Evolutionary conservation across 2,797 vertebrate species (phyloP), one percentile per base, ranked within the genome.

Genomic region (Phrynocephalus vlangalii): DNA sequence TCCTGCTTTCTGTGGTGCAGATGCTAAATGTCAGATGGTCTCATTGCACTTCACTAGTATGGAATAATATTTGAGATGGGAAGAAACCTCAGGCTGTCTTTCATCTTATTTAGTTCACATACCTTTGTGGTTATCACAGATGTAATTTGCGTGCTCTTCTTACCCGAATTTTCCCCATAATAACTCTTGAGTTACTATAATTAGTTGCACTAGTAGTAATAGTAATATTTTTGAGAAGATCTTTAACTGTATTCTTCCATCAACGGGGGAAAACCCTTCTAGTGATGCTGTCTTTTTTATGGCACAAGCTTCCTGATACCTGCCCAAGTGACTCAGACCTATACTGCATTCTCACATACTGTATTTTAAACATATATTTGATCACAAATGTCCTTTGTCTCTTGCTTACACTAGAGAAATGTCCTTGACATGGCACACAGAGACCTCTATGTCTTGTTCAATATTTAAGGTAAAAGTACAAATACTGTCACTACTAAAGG

Each of bases 391-490:
- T 75, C 26, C 50, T 77, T 60, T 85, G 3, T 70, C 10, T 87
- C 38, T 67, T 82, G 13, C 56, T 82, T 44, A 76, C 48, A 77
- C 50, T 56, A 77, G 48, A 77, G 73, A 85, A 73, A 82, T 82
- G 71, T 85, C 79, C 56, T 85, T 82, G 38, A 88, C n/a, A 4
- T 18, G 33, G 38, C 30, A 52, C 70, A 66, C 44, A 81, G 6
- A 63, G 72, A 66, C 44, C 26, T 88, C 50, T 87, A 13, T 83
- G 66, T 38, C 79, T 83, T 83, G 44, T 83, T 85, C 83, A 85
- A n/a, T n/a, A 75, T 81, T 67, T 88, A 52, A 85, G 22, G 38
- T 75, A 81, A 85, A 81, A 52, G 56, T 75, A 67, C 77, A 84
- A 79, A 80, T 73, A 20, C 20, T 84, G 9, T 13, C 82, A 84